Conservation (phyloP, 1,140 invertebrate species). For the Archegozetes longisetosus region DNA sequence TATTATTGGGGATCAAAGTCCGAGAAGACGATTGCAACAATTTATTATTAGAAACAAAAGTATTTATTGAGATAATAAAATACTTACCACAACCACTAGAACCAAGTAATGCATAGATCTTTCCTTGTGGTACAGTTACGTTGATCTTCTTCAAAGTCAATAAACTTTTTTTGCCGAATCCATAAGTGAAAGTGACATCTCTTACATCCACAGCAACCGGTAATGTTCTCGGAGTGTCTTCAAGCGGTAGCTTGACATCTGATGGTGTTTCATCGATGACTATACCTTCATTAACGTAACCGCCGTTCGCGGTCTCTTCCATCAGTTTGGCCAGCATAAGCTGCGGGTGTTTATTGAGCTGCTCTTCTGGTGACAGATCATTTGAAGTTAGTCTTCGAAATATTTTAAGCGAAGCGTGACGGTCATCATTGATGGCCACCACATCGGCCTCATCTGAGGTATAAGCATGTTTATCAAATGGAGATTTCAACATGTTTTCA, state of each 20-base stretch:
- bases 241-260: not conserved
- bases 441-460: conserved; percentile 13
- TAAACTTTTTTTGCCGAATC: conserved; percentile 11
- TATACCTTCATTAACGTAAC: conserved; percentile 9
- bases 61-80: too few relatives aligned
- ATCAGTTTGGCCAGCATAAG: conserved; percentile 16
- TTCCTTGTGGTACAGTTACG: conserved; percentile 13
- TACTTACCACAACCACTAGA: conserved; percentile 36
- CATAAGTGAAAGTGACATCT: conserved; percentile 14
- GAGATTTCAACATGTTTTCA: conserved; percentile 8
- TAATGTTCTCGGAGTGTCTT: not conserved
- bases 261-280: conserved; percentile 12
- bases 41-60: too few relatives aligned
- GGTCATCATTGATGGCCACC: conserved; percentile 14
- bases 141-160: conserved; percentile 12
- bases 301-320: conserved; percentile 12
- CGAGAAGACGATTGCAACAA: too few relatives aligned
- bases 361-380: conserved; percentile 7
- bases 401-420: conserved; percentile 10
- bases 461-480: conserved; percentile 9
- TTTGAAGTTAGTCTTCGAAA: conserved; percentile 11
- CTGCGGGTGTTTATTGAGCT: conserved; percentile 6
- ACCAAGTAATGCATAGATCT: conserved; percentile 16
- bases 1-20: too few relatives aligned
- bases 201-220: conserved; percentile 10